Base-by-base conservation (phyloP, 2,888 invertebrate genomes). In the Acanthosepion pharaonis region DNA sequence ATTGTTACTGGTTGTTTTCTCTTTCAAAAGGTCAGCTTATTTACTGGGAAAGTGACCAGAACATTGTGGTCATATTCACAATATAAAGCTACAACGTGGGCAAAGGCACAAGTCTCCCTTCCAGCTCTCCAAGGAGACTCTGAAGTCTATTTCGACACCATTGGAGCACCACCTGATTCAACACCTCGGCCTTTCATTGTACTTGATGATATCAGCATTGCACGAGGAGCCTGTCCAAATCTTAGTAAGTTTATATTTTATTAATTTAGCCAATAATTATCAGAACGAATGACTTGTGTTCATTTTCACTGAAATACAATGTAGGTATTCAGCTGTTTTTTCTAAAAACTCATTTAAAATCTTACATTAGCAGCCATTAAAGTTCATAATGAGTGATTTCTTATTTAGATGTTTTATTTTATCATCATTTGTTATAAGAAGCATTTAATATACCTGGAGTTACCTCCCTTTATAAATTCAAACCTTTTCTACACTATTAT, bases 141-240 rank as follows among this genome's bases (percentile, higher is more conserved):
- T 15, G 93, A 96, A 49, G 95, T 95, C 0, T 96, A 96, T 94
- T 93, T 93, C 25, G 95, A 95, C 91, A 96, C 96, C 25, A 94
- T 95, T 0, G 96, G 96, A 28, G 95, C 94, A 5, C 59, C 64
- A 6, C 94, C 94, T 20, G 95, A 95, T 48, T 91, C 92, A 5
- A 95, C 94, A 49, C 94, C 94, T 51, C 94, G 95, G 91, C 95
- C 96, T 1, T 96, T 95, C 92, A 95, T 96, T 48, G 96, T 96
- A 4, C 33, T 97, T 2, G 97, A 97, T 94, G 96, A 97, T 94
- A 95, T 97, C 42, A 93, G 93, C 15, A 96, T 96, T 15, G 95
- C 92, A 33, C 94, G 51, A 33, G 96, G 96, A 25, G 51, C 42
- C 5, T 97, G 97, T 94, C 96, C 96, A 23, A 18, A 94, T 8